phyloP scores from a whole-genome alignment of 2,113 vertebrate species.

The Sinocyclocheilus anophthalmus region DNA sequence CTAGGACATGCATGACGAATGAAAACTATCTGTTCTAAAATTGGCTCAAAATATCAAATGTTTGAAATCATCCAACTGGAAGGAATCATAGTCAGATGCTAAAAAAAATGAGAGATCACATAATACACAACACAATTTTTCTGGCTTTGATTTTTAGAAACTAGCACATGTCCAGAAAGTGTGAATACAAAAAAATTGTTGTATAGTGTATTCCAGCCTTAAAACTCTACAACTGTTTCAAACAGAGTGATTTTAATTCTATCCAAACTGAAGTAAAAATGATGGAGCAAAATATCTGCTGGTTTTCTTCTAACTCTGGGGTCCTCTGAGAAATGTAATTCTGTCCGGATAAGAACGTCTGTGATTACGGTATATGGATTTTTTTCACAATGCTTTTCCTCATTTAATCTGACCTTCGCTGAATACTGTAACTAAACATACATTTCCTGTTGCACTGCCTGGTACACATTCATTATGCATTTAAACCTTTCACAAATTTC shows the following conservation, averaged over 20 bases:
- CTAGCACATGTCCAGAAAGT: not conserved
- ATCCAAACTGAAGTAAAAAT: not conserved
- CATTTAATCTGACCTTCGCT: not conserved
- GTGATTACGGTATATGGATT: not conserved
- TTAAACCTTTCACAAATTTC: not conserved
- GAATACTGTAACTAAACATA: not conserved
- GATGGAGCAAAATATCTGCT: not conserved
- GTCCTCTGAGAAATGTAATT: slow-evolving; percentile 11
- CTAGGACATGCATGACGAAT: not conserved
- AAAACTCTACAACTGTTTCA: not conserved
- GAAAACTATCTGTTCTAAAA: not conserved
- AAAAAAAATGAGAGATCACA: not conserved
- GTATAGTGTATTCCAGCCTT: not conserved
- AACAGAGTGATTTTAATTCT: not conserved
- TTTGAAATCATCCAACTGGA: not conserved
- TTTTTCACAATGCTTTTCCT: not conserved
- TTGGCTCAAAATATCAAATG: not conserved
- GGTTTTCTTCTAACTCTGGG: not conserved
- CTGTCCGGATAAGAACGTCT: not conserved
- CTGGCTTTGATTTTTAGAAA: not conserved
- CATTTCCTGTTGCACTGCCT: not conserved
- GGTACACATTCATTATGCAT: not conserved
- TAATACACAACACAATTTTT: not conserved
- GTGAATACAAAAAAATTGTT: not conserved
- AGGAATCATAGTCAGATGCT: not conserved